Conservation (phyloP, 2,113 vertebrate genomes). For the Chlamydotis undulata region DNA sequence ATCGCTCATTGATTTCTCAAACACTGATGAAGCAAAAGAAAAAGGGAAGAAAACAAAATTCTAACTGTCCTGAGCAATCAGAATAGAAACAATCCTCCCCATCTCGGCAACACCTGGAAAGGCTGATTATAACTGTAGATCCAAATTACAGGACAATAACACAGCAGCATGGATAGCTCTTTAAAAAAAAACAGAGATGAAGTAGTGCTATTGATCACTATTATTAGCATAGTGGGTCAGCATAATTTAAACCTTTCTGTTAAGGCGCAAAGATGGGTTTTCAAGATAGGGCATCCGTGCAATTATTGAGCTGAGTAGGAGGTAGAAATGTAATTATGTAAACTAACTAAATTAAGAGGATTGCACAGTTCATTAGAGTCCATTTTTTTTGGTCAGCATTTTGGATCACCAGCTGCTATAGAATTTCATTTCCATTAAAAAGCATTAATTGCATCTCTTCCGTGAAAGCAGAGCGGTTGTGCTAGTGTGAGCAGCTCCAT, state of each 20-base stretch:
- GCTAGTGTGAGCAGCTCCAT: neutral
- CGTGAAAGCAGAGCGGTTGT: neutral
- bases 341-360: slow-evolving; percentile 68
- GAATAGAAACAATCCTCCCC: neutral
- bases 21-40: neutral
- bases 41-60: neutral
- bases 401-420: slow-evolving; percentile 61
- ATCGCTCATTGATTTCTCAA: neutral
- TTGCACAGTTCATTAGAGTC: slow-evolving; percentile 65
- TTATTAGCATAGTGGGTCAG: slow-evolving; percentile 16
- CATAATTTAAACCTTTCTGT: slow-evolving; percentile 52
- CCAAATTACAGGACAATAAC: neutral
- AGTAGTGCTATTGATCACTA: slow-evolving; percentile 31
- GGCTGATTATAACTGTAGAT: neutral
- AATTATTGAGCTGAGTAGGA: slow-evolving; percentile 66
- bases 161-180: neutral
- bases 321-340: slow-evolving; percentile 71
- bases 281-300: slow-evolving; percentile 18
- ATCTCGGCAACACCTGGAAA: neutral
- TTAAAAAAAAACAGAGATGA: neutral
- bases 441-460: slow-evolving; percentile 40
- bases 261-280: slow-evolving; percentile 31
- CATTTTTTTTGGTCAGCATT: slow-evolving; percentile 57
- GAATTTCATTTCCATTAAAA: slow-evolving; percentile 59
- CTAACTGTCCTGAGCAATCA: neutral